These are phyloP conservation scores for Coptodon rendalli DNA, from an alignment of 2,113 vertebrate genomes.

Conservation along the genomic window DNA sequence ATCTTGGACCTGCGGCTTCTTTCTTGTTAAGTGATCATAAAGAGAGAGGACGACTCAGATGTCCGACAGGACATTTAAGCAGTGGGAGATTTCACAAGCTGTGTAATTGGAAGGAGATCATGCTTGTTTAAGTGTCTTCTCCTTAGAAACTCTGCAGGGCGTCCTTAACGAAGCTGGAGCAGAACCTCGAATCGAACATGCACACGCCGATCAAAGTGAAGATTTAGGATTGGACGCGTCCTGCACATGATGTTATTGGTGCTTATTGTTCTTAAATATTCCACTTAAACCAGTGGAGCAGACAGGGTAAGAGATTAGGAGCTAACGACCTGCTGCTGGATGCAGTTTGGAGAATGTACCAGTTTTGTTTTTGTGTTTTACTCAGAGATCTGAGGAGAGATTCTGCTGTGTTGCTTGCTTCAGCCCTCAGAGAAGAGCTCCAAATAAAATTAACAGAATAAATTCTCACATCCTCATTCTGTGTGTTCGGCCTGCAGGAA, in stretches of 20 bases:
- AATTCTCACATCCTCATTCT: not conserved
- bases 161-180: not conserved
- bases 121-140: not conserved
- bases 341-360: not conserved
- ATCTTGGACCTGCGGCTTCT: not conserved
- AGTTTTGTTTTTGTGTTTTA: not conserved
- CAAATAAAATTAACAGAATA: not conserved
- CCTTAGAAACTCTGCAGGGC: not conserved
- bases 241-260: not conserved
- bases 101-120: not conserved
- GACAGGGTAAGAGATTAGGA: not conserved
- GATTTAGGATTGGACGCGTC: not conserved
- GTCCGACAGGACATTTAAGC: not conserved
- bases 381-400: not conserved
- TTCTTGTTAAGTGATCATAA: not conserved
- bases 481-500: fast-evolving
- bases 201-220: not conserved
- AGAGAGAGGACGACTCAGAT: not conserved
- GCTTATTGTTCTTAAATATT: not conserved
- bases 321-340: not conserved
- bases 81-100: not conserved
- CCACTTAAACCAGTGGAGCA: not conserved
- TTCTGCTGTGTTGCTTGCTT: not conserved
- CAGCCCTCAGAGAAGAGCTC: not conserved
- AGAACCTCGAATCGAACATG: not conserved